phyloP scores from a whole-genome alignment of 2,888 invertebrate genomes.

The Drosophila mettleri region DNA sequence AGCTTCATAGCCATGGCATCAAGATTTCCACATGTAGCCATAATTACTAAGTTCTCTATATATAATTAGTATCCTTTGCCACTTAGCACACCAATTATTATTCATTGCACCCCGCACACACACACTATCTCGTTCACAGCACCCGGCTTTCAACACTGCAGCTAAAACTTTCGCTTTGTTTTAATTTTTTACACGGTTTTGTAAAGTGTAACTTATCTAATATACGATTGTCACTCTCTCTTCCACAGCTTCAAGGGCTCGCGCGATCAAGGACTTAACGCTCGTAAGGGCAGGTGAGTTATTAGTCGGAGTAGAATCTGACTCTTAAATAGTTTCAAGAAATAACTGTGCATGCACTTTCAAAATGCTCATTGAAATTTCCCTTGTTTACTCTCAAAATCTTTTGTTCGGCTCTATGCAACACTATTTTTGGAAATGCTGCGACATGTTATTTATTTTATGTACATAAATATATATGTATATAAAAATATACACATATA shows the following conservation, averaged over 20 bases:
- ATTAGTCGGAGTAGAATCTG: slow-evolving; percentile 6
- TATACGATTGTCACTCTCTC: slow-evolving; percentile 5
- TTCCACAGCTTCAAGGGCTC: slow-evolving; percentile 88
- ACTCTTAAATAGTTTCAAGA: slow-evolving; percentile 17
- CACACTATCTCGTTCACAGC: slow-evolving; percentile 19
- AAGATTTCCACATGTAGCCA: neutral
- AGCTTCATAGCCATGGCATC: neutral
- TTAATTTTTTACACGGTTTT: neutral
- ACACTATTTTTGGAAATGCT: slow-evolving; percentile 71
- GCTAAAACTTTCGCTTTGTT: slow-evolving; percentile 52
- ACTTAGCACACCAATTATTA: slow-evolving; percentile 20
- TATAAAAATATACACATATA: neutral
- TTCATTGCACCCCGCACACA: slow-evolving; percentile 3
- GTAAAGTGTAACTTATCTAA: slow-evolving; percentile 15
- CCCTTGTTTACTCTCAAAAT: slow-evolving; percentile 24
- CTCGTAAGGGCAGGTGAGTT: slow-evolving; percentile 84
- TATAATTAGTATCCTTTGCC: neutral
- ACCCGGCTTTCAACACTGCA: slow-evolving; percentile 48
- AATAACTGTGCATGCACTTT: slow-evolving; percentile 58
- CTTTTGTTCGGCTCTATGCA: slow-evolving; percentile 39
- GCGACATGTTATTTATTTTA: slow-evolving; percentile 52
- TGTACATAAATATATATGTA: slow-evolving; percentile 23
- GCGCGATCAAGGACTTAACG: slow-evolving; percentile 86
- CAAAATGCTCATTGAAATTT: slow-evolving; percentile 42
- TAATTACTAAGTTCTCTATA: neutral